Evolutionary conservation across 2,888 invertebrate species (phyloP), one percentile per base, ranked within the genome.

Genomic region (Tholera decimalis): DNA sequence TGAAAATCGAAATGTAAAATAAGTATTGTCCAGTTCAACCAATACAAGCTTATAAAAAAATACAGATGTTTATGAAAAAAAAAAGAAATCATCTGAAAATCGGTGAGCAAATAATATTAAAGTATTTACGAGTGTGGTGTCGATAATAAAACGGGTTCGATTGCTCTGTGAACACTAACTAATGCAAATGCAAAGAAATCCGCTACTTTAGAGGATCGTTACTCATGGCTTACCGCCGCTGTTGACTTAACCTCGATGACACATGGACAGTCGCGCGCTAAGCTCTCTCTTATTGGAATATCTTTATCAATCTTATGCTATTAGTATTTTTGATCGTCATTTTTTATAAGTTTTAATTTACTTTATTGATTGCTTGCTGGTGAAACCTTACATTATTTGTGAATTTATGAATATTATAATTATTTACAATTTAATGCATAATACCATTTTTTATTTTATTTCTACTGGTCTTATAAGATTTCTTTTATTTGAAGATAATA

Each of bases 161-260:
- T 83, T 81, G 71, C 75, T 82, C 70, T 62, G 77, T 63, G 73
- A 77, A 73, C 80, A 79, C 83, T 84, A 88, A 89, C 85, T 88
- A 87, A 92, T 91, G 89, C 87, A 89, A 90, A 89, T 88, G 86
- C 83, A 85, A 85, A 88, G 89, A 89, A 89, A 93, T 92, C 92
- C 87, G 89, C 89, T 91, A 89, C 89, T 93, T 93, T 91, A 92
- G 87, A 84, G 86, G 85, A 85, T 90, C 91, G 83, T 93, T 89
- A 91, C 87, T 93, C 91, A 92, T 82, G 87, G 91, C 89, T 93
- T 92, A 91, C 86, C 83, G 82, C 82, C 80, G 84, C 85, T 88
- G 91, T 91, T 90, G 92, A 91, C 92, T 91, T 89, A 88, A 85
- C 89, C 84, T 85, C 83, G 76, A 81, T 59, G 66, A 85, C 85